These are phyloP conservation scores for Agonopterix heracliana DNA, from an alignment of 2,888 invertebrate species.

Conservation along the genomic window DNA sequence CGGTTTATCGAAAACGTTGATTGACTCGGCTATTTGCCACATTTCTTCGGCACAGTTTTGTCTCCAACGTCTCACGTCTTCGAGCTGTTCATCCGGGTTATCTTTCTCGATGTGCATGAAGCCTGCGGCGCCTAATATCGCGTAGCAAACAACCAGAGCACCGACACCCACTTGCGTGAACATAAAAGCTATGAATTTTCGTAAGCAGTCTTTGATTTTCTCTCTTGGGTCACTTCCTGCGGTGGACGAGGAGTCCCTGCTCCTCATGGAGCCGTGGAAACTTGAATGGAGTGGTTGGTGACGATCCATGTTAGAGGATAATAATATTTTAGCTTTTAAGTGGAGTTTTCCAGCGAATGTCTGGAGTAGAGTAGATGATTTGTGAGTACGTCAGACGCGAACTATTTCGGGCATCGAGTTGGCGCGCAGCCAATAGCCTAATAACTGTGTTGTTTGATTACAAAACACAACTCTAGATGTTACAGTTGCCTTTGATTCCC, in stretches of 20 bases:
- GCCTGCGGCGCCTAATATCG: conserved; percentile 88
- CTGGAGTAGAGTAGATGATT: conserved; percentile 26
- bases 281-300: conserved; percentile 52
- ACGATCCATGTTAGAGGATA: conserved; percentile 44
- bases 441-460: conserved; percentile 33
- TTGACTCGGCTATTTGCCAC: conserved; percentile 80
- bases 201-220: conserved; percentile 88
- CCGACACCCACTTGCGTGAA: conserved; percentile 95
- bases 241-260: conserved; percentile 80
- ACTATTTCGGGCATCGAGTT: conserved; percentile 56
- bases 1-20: conserved; percentile 82
- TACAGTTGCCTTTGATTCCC: background rate
- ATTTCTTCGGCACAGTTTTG: conserved; percentile 77
- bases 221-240: conserved; percentile 82
- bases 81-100: conserved; percentile 65
- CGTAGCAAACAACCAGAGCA: conserved; percentile 90
- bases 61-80: conserved; percentile 70
- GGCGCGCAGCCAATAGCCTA: conserved; percentile 45
- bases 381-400: conserved; percentile 23
- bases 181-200: conserved; percentile 93
- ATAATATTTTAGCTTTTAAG: background rate
- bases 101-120: conserved; percentile 87
- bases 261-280: conserved; percentile 78
- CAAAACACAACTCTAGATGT: conserved; percentile 25
- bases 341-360: conserved; percentile 12